Percentiles rank a stretch among this genome's conserved stretches.
Conservation (phyloP, 2,113 vertebrate species). For the Peromyscus maniculatus region DNA sequence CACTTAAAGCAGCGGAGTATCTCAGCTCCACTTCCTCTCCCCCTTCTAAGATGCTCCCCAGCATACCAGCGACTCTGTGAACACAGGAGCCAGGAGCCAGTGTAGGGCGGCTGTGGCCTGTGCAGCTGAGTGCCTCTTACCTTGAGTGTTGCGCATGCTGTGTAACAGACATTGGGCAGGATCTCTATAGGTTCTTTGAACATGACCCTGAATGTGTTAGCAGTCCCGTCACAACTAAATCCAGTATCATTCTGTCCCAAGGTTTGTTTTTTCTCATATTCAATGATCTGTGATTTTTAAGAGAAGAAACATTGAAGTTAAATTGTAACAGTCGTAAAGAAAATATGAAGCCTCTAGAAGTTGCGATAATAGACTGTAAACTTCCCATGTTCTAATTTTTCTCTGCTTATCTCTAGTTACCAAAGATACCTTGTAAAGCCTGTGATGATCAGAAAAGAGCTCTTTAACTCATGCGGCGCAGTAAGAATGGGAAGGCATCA, state of each 20-base stretch:
- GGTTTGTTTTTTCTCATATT: conserved; percentile 95
- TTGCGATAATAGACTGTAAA: neutral
- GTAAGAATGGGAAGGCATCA: neutral
- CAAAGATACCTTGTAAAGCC: neutral
- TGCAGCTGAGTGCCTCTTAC: conserved; percentile 82
- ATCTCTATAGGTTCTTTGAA: conserved; percentile 97
- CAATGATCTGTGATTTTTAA: conserved; percentile 91
- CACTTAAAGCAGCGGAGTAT: neutral
- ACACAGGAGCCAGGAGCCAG: neutral
- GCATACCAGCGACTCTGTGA: neutral
- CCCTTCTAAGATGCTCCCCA: neutral
- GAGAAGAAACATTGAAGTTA: conserved; percentile 54
- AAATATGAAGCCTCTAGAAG: neutral
- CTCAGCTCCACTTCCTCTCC: neutral
- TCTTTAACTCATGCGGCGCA: neutral
- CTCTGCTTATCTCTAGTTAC: neutral
- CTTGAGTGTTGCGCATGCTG: conserved; percentile 95
- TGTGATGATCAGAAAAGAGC: neutral
- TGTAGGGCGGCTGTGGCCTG: fast-evolving
- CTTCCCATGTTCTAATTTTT: neutral
- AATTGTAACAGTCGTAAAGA: neutral
- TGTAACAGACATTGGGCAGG: conserved; percentile 94
- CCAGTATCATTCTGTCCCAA: conserved; percentile 96
- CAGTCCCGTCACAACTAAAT: conserved; percentile 96
- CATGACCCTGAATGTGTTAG: conserved; percentile 96